Evolutionary conservation across 2,113 vertebrate species (phyloP).

Genomic region (Festucalex cinctus): DNA sequence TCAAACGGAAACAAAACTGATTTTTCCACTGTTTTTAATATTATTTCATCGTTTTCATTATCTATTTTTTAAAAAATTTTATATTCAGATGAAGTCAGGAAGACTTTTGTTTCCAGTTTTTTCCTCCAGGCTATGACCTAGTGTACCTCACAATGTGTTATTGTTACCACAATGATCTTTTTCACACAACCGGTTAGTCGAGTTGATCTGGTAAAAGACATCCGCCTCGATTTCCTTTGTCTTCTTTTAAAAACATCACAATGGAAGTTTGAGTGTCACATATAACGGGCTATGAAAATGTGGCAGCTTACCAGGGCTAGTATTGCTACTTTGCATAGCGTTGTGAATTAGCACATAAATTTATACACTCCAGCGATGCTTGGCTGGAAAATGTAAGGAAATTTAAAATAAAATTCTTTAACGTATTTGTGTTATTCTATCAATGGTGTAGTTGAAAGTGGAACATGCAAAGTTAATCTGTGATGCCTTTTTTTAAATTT

Average conservation of each 20-base stretch:
- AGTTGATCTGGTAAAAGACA: not conserved
- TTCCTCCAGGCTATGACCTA: not conserved
- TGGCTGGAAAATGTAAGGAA: not conserved
- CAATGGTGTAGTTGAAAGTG: not conserved
- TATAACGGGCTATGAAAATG: not conserved
- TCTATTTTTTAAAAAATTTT: not conserved
- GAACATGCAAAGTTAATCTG: too few species aligned
- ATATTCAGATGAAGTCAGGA: not conserved
- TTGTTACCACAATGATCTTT: not conserved
- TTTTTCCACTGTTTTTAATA: not conserved
- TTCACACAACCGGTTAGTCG: not conserved
- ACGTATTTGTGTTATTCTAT: not conserved
- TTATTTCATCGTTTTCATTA: not conserved
- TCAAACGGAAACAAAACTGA: not conserved
- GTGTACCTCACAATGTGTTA: not conserved
- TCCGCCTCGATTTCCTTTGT: not conserved
- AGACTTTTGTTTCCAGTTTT: not conserved
- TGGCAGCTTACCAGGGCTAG: not conserved
- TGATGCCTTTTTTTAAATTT: too few species aligned
- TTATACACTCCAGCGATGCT: not conserved
- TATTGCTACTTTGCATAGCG: not conserved
- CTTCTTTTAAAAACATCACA: not conserved
- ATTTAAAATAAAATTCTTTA: not conserved
- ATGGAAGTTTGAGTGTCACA: not conserved
- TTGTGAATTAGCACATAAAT: not conserved